Evolutionary conservation across 2,797 vertebrate species (phyloP).

Genomic region (Sebastes itinus): DNA sequence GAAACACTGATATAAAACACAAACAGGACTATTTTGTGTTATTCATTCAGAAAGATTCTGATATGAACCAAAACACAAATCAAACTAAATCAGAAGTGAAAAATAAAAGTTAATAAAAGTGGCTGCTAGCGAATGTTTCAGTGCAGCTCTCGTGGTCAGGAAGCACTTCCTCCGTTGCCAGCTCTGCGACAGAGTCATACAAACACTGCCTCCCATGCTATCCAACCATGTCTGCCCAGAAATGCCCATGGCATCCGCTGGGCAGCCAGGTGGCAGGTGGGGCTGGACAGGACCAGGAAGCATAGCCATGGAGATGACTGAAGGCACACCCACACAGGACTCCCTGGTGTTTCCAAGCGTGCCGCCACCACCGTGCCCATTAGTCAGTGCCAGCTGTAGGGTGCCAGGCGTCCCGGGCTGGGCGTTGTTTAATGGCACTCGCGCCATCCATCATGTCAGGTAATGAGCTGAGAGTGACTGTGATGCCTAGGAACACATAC

Average conservation of each 20-base stretch:
- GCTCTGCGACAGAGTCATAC: slow-evolving; percentile 57
- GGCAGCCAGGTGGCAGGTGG: slow-evolving; percentile 78
- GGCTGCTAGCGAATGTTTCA: slow-evolving; percentile 1
- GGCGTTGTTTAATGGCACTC: slow-evolving; percentile 77
- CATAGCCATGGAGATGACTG: slow-evolving; percentile 62
- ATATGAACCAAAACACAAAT: background rate
- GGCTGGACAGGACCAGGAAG: slow-evolving; percentile 70
- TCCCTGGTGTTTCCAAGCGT: slow-evolving; percentile 62
- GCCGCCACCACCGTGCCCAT: slow-evolving; percentile 52
- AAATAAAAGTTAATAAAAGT: background rate
- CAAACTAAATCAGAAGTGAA: background rate
- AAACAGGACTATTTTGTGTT: background rate
- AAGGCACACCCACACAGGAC: slow-evolving; percentile 67
- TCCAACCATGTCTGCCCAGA: slow-evolving; percentile 68
- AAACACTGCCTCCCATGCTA: slow-evolving; percentile 49
- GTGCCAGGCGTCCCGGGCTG: slow-evolving; percentile 71
- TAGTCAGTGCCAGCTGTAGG: slow-evolving; percentile 76
- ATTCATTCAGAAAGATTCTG: background rate
- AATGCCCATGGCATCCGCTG: slow-evolving; percentile 62
- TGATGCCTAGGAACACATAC: slow-evolving; percentile 49
- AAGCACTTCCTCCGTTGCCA: slow-evolving; percentile 43
- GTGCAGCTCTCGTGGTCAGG: slow-evolving; percentile 15
- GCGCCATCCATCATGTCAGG: slow-evolving; percentile 81
- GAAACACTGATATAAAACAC: background rate
- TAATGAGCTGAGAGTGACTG: slow-evolving; percentile 82